Percentiles rank a stretch among this genome's conserved stretches.
phyloP scores from a whole-genome alignment of 2,888 invertebrate genomes.

The Thecocarcelia acutangulata region DNA sequence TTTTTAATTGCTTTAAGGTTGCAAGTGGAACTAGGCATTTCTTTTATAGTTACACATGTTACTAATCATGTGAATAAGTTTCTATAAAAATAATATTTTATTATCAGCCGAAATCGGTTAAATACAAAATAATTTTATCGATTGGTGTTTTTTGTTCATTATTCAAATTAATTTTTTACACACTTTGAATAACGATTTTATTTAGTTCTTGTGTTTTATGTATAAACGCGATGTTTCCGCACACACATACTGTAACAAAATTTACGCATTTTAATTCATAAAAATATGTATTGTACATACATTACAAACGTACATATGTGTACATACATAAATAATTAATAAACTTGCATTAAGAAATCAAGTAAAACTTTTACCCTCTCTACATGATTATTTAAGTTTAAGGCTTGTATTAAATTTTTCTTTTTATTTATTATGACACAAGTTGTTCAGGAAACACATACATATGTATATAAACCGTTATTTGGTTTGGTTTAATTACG shows the following conservation, averaged over 20 bases:
- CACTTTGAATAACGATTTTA: slow-evolving; percentile 24
- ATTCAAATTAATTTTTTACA: slow-evolving; percentile 22
- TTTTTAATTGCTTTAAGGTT: no score
- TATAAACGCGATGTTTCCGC: slow-evolving; percentile 48
- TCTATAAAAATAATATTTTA: not conserved
- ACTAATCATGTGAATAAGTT: not conserved
- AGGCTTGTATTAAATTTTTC: not conserved
- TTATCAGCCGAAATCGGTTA: not conserved
- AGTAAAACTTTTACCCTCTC: slow-evolving; percentile 14
- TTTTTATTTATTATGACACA: not conserved
- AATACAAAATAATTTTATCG: slow-evolving; percentile 12
- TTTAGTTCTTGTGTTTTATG: slow-evolving; percentile 19
- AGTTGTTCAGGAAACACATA: not conserved
- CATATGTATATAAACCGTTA: no score
- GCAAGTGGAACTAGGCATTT: no score
- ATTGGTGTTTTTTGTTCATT: slow-evolving; percentile 14
- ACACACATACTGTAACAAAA: slow-evolving; percentile 43
- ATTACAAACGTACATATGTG: not conserved
- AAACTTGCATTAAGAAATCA: not conserved
- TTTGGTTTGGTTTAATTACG: no score
- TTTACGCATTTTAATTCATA: slow-evolving; percentile 27
- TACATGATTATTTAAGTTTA: slow-evolving; percentile 7
- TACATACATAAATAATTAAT: no score
- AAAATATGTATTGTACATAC: no score
- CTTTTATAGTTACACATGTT: no score